Evolutionary conservation across 1,140 invertebrate species (phyloP).

Genomic region (Coptotermes formosanus): DNA sequence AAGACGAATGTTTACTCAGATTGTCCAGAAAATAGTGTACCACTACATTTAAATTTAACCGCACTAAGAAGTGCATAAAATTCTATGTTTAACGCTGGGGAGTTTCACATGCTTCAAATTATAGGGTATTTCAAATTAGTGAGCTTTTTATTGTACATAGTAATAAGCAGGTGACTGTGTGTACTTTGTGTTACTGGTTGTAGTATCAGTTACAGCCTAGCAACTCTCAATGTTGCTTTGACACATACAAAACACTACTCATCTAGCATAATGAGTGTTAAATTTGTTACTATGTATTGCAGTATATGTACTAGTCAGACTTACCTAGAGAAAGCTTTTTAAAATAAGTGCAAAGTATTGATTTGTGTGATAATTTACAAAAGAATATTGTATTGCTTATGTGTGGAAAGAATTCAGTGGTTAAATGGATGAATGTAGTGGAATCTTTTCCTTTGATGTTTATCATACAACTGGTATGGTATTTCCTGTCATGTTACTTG

Average conservation of each 20-base stretch:
- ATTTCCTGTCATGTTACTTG: no score
- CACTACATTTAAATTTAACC: no score
- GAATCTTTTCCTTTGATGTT: background rate
- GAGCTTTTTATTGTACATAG: background rate
- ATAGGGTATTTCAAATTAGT: no score
- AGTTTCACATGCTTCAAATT: no score
- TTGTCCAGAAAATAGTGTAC: no score
- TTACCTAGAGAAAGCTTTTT: background rate
- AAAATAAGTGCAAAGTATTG: background rate
- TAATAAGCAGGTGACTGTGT: background rate
- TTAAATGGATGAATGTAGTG: background rate
- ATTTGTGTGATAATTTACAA: background rate
- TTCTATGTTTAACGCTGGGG: no score
- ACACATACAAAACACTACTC: background rate
- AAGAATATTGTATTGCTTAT: background rate
- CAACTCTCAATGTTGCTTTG: background rate
- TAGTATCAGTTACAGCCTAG: background rate
- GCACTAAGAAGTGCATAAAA: no score
- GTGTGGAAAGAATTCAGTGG: background rate
- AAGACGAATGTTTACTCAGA: no score
- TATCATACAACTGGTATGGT: background rate
- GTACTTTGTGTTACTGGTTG: background rate
- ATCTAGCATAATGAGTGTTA: background rate
- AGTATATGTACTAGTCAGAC: background rate
- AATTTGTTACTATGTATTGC: background rate